Evolutionary conservation across 2,113 vertebrate genomes (phyloP), one percentile per base, ranked within the genome.

Genomic region (Tupaia chinensis): DNA sequence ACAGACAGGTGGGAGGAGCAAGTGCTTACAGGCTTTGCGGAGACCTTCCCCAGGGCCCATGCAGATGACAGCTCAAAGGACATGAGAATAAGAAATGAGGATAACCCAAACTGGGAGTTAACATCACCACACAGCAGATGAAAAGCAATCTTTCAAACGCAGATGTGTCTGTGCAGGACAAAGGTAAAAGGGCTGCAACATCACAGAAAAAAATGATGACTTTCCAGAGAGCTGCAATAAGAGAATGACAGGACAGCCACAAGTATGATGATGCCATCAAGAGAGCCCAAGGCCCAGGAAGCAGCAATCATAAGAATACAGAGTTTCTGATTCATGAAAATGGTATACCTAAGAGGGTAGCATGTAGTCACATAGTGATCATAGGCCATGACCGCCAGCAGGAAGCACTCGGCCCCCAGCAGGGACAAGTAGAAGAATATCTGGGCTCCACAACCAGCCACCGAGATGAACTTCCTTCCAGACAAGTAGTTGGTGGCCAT

Each of bases 121-220:
- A 32, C 93, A 89, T 94, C 34, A 87, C 19, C 56, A 94, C 69
- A 58, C 87, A 96, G 9, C 92, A 96, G 54, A 87, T n/a, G 25
- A 94, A 94, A 12, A 96, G 10, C 23, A 94, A 25, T 69, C 11
- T 87, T 82, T 96, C 87, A 70, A 96, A 94, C 1, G 23, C 12
- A 82, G 61, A 82, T 3, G 82, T 91, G 19, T 94, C 77, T 94
- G 76, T 83, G 88, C 82, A 94, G 22, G 92, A 94, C 1, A 94
- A 70, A 70, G 87, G 69, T 13, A 96, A 34, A 23, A 94, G 95
- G 56, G 82, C 87, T 63, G 92, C 56, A 9, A 87, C 69, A 20
- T 96, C 92, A 77, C 77, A 87, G 77, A 44, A 44, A 44, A 81
- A 94, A 96, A 29, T 87, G 70, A 29, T 91, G 88, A 9, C 91